Evolutionary conservation across 2,113 vertebrate genomes (phyloP).

Genomic region (Paedocypris sp.): DNA sequence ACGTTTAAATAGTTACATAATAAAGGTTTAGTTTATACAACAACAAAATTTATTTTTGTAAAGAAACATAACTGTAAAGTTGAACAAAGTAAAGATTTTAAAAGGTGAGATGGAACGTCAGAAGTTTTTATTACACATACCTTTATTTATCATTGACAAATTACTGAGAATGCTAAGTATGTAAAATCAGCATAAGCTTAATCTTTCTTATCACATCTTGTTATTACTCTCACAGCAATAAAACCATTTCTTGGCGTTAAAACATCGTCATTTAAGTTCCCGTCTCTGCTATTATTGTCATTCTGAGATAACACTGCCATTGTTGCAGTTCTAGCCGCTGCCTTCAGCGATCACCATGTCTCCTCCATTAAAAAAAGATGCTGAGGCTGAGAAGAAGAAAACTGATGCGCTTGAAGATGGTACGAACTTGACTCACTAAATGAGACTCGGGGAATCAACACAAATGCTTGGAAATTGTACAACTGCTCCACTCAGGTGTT

Average conservation of each 20-base stretch:
- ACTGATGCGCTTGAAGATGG: slow-evolving; percentile 2
- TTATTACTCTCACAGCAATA: neutral
- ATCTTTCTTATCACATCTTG: neutral
- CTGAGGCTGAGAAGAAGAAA: neutral
- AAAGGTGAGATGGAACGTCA: too few species aligned
- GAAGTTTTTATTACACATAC: neutral
- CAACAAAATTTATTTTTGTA: too few species aligned
- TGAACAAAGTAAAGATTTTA: too few species aligned
- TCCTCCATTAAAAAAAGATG: neutral
- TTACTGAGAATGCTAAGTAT: too few species aligned
- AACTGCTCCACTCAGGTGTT: too few species aligned
- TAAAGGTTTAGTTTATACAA: too few species aligned
- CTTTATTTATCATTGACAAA: neutral
- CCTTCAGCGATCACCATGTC: too few species aligned
- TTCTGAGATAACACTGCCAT: neutral
- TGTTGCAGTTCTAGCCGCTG: neutral
- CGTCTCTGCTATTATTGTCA: neutral
- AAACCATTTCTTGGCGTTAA: neutral
- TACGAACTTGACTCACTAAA: neutral
- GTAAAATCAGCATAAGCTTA: too few species aligned
- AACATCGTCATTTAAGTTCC: neutral
- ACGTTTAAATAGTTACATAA: too few species aligned
- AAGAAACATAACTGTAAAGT: too few species aligned
- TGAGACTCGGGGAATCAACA: too few species aligned
- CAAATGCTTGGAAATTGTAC: too few species aligned